These are phyloP conservation scores for Macquaria ambigua DNA, from an alignment of 2,113 vertebrate genomes.

Conservation along the genomic window DNA sequence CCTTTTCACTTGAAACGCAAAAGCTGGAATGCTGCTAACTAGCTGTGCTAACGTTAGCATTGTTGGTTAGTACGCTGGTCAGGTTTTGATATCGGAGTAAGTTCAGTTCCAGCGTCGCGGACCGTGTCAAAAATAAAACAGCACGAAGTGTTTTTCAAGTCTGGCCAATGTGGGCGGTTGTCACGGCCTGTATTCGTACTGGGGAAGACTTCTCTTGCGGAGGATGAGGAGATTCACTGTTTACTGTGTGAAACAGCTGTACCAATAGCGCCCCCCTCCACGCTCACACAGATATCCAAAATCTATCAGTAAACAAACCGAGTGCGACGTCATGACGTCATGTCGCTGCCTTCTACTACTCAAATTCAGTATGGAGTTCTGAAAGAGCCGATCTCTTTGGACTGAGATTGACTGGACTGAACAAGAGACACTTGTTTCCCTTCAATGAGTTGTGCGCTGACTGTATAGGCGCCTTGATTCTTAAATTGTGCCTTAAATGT, in stretches of 20 bases:
- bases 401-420: too few species aligned
- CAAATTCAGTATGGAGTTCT: background rate
- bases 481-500: too few species aligned
- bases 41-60: constrained; percentile 57
- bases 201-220: background rate
- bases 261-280: constrained; percentile 49
- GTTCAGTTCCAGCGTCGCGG: background rate
- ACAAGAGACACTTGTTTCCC: too few species aligned
- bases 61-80: background rate
- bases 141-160: background rate
- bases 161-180: background rate
- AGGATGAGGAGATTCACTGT: constrained; percentile 11
- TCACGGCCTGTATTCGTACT: background rate
- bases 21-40: constrained; percentile 2
- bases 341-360: too few species aligned
- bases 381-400: too few species aligned
- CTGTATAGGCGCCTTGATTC: too few species aligned
- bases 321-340: constrained; percentile 67
- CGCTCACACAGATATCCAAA: constrained; percentile 1
- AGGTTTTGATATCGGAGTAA: background rate
- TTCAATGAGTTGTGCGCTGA: too few species aligned
- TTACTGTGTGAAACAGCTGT: constrained; percentile 32
- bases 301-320: constrained; percentile 72
- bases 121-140: background rate
- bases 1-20: background rate